These are phyloP conservation scores for Arrhamphus sclerolepis DNA, from an alignment of 2,797 vertebrate species.

Conservation along the genomic window DNA sequence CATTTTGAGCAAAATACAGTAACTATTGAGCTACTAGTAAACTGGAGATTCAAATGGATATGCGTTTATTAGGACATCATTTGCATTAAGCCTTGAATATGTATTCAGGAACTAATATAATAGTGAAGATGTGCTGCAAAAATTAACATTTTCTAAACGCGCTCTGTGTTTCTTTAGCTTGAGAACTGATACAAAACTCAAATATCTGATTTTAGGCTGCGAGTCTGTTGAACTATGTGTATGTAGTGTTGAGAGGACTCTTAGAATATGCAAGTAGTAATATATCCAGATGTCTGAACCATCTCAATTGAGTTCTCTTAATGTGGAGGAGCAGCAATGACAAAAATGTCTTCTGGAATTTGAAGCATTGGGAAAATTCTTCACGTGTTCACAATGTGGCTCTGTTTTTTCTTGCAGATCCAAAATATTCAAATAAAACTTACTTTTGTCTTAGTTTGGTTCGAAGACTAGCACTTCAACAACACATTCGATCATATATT, in stretches of 20 bases:
- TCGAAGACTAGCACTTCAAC: too few species aligned
- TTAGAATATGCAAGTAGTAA: not conserved
- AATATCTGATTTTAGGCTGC: not conserved
- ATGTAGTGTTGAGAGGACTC: not conserved
- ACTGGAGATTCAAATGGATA: not conserved
- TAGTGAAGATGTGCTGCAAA: constrained; percentile 6
- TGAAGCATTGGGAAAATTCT: not conserved
- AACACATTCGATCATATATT: not conserved
- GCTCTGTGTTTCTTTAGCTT: constrained; percentile 1
- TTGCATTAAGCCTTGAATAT: not conserved
- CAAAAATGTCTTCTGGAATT: constrained; percentile 7
- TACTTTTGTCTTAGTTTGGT: too few species aligned
- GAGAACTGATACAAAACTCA: constrained; percentile 14
- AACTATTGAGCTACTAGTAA: constrained; percentile 2
- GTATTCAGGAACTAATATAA: too few species aligned
- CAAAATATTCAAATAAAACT: not conserved
- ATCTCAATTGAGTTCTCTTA: too few species aligned
- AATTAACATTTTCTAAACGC: not conserved
- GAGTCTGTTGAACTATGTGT: constrained; percentile 5
- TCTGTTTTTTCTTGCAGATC: not conserved
- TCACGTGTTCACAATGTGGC: too few species aligned
- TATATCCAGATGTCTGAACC: not conserved
- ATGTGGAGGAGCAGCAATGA: constrained; percentile 1
- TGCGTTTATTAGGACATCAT: not conserved
- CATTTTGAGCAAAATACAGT: not conserved